Evolutionary conservation across 2,113 vertebrate species (phyloP), one percentile per base, ranked within the genome.

Genomic region (Nansenia antarctica): DNA sequence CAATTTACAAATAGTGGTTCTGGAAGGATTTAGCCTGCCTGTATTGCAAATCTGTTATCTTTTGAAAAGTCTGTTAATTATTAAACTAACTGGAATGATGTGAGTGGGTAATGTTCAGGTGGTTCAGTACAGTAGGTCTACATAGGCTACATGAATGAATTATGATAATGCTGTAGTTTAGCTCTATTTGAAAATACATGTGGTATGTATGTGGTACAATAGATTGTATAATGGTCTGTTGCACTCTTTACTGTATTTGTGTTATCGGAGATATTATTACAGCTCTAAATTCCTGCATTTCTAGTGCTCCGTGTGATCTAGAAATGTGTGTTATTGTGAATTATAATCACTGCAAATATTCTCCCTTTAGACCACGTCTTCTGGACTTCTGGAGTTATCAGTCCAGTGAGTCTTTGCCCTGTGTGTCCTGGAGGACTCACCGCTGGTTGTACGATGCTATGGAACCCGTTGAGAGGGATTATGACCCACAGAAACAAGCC

Each of bases 11-110:
- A 22, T 49, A 31, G 6, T n/a, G 27, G 54, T 30, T 30, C 14
- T 58, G 7, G 15, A 58, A n/a, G n/a, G n/a, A 26, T 30, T 18
- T 18, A 58, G 0, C 9, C 3, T 29, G 49, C n/a, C 1, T 22
- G 18, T 64, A 27, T 20, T 45, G 5, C 2, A 64, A 14, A 57
- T 29, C 37, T 5, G 45, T 70, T 62, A 30, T 9, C 34, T 4
- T 64, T 85, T 86, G 86, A 87, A 89, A 62, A 74, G 5, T 20
- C 30, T 77, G 87, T 89, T 83, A 88, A 89, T 89, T 6, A 89
- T 88, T 88, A 89, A 30, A 57, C 77, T 15, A 63, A 47, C 24
- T 5, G 65, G 57, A 73, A 42, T 58, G 2, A 11, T 65, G 24
- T n/a, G 22, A 64, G 9, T 55, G 4, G 22, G 22, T 29, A 55